phyloP scores from a whole-genome alignment of 2,888 invertebrate species.

The Danaus chrysippus region DNA sequence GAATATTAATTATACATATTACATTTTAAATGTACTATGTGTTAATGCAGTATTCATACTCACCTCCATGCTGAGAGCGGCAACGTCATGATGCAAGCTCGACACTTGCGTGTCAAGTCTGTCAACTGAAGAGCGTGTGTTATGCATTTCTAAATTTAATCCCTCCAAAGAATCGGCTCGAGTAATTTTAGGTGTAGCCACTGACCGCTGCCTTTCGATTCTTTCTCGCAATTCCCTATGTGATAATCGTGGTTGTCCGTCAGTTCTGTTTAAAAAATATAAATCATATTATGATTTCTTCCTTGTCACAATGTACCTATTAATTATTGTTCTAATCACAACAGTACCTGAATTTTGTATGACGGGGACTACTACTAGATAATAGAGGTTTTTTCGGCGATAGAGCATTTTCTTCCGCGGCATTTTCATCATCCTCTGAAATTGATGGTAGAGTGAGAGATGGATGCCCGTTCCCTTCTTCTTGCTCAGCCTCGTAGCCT shows the following conservation, averaged over 20 bases:
- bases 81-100: slow-evolving; percentile 91
- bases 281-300: slow-evolving; percentile 11
- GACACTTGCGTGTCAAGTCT: slow-evolving; percentile 90
- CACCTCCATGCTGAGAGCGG: slow-evolving; percentile 90
- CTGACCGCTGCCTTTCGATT: slow-evolving; percentile 83
- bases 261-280: slow-evolving; percentile 45
- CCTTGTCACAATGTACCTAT: neutral
- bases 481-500: slow-evolving; percentile 93
- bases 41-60: slow-evolving; percentile 30
- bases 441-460: slow-evolving; percentile 94
- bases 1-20: neutral
- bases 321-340: neutral
- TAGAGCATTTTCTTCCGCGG: slow-evolving; percentile 84
- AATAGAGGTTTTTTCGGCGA: slow-evolving; percentile 81
- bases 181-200: slow-evolving; percentile 76
- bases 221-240: slow-evolving; percentile 80
- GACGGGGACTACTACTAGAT: slow-evolving; percentile 83
- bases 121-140: slow-evolving; percentile 81
- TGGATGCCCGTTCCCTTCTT: slow-evolving; percentile 87
- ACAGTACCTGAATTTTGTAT: slow-evolving; percentile 79
- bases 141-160: slow-evolving; percentile 77
- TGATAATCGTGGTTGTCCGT: slow-evolving; percentile 60
- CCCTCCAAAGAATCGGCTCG: slow-evolving; percentile 81
- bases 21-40: neutral
- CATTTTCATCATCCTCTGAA: slow-evolving; percentile 96